Evolutionary conservation across 2,888 invertebrate species (phyloP).

Genomic region (Acanthosepion lycidas): DNA sequence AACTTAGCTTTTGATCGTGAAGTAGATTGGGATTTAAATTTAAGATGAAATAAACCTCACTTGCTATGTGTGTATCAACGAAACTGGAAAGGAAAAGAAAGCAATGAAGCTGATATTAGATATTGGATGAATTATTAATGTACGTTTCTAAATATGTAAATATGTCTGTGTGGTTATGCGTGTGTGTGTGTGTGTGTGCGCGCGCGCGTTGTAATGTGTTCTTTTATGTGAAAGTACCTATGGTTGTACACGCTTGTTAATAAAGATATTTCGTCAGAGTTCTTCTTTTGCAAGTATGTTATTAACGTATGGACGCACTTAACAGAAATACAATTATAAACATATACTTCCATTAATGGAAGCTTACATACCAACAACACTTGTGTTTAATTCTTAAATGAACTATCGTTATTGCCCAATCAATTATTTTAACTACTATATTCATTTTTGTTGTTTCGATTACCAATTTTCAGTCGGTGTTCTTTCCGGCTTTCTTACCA

Average conservation of each 20-base stretch:
- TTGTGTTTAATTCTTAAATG: not conserved
- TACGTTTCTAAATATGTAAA: not conserved
- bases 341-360: not conserved
- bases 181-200: not conserved
- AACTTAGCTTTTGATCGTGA: accelerated
- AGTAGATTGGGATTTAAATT: not conserved
- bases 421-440: no score
- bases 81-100: no score
- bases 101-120: not conserved
- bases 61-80: no score
- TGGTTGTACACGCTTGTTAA: not conserved
- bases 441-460: no score
- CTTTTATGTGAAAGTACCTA: not conserved
- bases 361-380: not conserved
- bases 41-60: no score
- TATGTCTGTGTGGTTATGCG: not conserved
- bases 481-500: no score
- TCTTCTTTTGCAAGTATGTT: not conserved
- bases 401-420: no score
- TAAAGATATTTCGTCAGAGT: not conserved
- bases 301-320: not conserved
- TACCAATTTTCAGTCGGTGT: no score
- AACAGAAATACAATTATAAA: not conserved
- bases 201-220: not conserved
- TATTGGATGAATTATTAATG: not conserved